Evolutionary conservation across 2,797 vertebrate genomes (phyloP).

Genomic region (Lates japonicus): DNA sequence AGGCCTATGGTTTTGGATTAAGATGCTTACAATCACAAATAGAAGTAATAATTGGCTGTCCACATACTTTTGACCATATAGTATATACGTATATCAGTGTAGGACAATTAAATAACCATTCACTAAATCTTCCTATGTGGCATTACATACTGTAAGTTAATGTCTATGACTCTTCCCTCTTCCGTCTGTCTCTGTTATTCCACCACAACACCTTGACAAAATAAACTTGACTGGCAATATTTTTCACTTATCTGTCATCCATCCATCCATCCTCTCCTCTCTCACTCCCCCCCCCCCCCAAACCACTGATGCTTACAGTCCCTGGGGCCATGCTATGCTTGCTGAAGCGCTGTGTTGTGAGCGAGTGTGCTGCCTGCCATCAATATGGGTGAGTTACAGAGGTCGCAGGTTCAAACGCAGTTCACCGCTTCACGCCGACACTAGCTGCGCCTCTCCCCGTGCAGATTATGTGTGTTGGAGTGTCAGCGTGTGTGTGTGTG

Average conservation of each 20-base stretch:
- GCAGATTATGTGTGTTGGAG: constrained; percentile 35
- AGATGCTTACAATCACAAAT: no score
- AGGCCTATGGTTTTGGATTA: no score
- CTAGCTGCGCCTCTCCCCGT: constrained; percentile 50
- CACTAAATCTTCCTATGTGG: background rate
- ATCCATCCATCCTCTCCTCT: constrained; percentile 17
- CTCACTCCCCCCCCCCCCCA: background rate
- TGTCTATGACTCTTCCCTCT: constrained; percentile 2
- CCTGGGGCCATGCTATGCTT: constrained; percentile 77
- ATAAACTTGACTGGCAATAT: constrained; percentile 54
- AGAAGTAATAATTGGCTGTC: no score
- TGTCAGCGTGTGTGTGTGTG: constrained; percentile 35
- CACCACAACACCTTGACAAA: constrained; percentile 48
- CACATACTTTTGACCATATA: no score
- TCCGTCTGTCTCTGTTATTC: constrained; percentile 44
- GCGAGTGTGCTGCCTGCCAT: constrained; percentile 74
- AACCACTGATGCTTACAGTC: constrained; percentile 59
- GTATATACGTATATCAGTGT: no score
- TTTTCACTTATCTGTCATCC: constrained; percentile 40
- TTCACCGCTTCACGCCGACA: constrained; percentile 75
- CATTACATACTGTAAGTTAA: background rate
- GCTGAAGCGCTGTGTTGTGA: constrained; percentile 76
- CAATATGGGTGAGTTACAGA: constrained; percentile 88
- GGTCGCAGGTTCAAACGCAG: constrained; percentile 86
- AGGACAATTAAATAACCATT: background rate